Evolutionary conservation across 2,888 invertebrate species (phyloP), one percentile per base, ranked within the genome.

Genomic region (Hipparchia sbordonii): DNA sequence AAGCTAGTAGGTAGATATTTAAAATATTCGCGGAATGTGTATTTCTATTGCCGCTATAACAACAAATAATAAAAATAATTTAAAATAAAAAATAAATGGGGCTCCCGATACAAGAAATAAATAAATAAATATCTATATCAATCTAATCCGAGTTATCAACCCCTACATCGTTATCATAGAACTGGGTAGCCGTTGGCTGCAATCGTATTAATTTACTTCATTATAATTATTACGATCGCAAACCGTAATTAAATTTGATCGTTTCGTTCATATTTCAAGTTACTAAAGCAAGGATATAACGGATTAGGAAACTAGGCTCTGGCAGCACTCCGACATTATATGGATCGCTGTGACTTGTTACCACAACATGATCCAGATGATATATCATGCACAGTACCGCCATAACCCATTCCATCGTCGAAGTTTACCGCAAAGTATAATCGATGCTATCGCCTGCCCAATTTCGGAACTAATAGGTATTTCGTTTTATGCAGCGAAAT

Each of bases 261-360:
- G 12, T 12, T 12, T 4, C 10, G 52, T 52, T 52, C 10, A 52
- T 52, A 52, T 12, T 52, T 52, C 52, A 52, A 52, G 52, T 52
- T 12, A 52, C 5, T 10, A 52, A 52, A 12, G 10, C 52, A 12
- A 23, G 7, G 57, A 57, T 57, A 57, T 7, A 23, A 8, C 13
- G 57, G 57, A 57, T 57, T 23, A 57, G 13, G 8, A 7, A 57
- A 57, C 57, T 13, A 57, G 57, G 57, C 9, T 23, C 57, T 57
- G 13, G 57, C 57, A 57, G 8, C 57, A 23, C 57, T 57, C 57
- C 23, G 57, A 13, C 23, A 57, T 57, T 57, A 57, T 56, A 56
- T 56, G 13, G 57, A 57, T 23, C 57, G 57, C 23, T 13, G 23
- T 57, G 57, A 57, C 57, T 57, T 57, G 57, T 57, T 57, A 57